Percentiles rank a stretch among this genome's conserved stretches.
phyloP scores from a whole-genome alignment of 2,888 invertebrate genomes.

The Heteromyza rotundicornis region DNA sequence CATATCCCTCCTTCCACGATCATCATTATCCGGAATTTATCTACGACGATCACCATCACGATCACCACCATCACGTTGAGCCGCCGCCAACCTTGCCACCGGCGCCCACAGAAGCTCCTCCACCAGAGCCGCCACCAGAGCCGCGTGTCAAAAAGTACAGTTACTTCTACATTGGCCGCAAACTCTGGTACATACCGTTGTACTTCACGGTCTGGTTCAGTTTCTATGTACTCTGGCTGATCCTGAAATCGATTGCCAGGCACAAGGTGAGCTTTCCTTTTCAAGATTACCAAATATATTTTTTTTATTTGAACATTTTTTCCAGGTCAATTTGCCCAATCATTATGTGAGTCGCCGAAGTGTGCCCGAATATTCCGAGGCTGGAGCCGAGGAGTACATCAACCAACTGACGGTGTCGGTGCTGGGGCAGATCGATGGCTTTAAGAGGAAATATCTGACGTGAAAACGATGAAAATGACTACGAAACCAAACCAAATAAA shows the following conservation, averaged over 20 bases:
- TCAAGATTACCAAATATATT: too few relatives aligned
- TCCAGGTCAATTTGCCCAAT: constrained; percentile 61
- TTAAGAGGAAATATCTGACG: constrained; percentile 52
- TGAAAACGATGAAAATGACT: too few relatives aligned
- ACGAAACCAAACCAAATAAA: too few relatives aligned
- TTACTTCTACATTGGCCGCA: constrained; percentile 73
- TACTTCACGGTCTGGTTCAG: constrained; percentile 71
- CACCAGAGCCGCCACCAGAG: constrained; percentile 53
- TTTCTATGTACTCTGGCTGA: constrained; percentile 71
- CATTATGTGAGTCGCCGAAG: constrained; percentile 55
- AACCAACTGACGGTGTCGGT: constrained; percentile 57
- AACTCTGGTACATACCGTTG: constrained; percentile 74
- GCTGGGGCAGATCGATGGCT: constrained; percentile 58
- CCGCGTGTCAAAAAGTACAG: constrained; percentile 68
- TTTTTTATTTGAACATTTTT: too few relatives aligned
- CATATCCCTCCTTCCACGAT: constrained; percentile 30
- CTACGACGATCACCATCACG: constrained; percentile 39
- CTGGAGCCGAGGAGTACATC: constrained; percentile 47
- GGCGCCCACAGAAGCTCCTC: constrained; percentile 46
- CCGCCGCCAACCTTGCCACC: constrained; percentile 43
- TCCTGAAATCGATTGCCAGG: constrained; percentile 71
- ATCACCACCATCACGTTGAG: constrained; percentile 49
- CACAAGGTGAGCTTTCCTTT: constrained; percentile 66
- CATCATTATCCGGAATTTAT: constrained; percentile 41
- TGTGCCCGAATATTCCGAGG: constrained; percentile 40